A percentile compares a stretch with the other conserved stretches of the same genome.
These are phyloP conservation scores for Dicrurus megarhynchus DNA, from an alignment of 2,113 vertebrate species.

Conservation along the genomic window DNA sequence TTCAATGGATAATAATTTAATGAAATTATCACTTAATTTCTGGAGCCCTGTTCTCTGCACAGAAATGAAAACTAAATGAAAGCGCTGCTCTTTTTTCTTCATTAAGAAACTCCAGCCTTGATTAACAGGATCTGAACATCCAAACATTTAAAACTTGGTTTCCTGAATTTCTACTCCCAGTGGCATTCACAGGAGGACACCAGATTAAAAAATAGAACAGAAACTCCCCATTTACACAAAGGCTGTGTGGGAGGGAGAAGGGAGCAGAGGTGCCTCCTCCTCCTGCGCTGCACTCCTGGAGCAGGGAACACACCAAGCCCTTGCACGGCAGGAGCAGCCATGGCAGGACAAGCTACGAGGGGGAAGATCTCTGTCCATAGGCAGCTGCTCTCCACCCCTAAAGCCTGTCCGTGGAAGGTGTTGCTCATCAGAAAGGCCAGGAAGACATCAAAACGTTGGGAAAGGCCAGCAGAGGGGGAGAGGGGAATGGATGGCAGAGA, in stretches of 20 bases:
- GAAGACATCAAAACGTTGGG: background rate
- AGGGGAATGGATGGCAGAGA: background rate
- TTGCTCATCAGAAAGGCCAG: background rate
- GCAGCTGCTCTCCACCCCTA: background rate
- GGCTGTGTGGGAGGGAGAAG: background rate
- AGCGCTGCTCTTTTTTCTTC: background rate
- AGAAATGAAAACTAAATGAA: background rate
- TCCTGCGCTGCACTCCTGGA: background rate
- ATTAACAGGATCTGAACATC: background rate
- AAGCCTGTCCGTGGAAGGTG: background rate
- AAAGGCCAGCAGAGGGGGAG: background rate
- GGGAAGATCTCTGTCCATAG: background rate
- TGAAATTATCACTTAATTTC: constrained; percentile 8
- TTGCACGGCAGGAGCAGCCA: background rate
- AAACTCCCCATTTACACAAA: background rate
- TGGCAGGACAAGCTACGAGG: background rate
- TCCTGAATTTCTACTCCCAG: background rate
- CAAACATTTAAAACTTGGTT: background rate
- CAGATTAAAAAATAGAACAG: background rate
- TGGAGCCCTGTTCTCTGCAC: background rate
- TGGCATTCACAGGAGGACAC: background rate
- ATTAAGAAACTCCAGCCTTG: background rate
- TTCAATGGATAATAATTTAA: background rate
- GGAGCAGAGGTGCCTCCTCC: background rate
- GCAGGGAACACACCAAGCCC: background rate